Evolutionary conservation across 2,113 vertebrate genomes (phyloP), one percentile per base, ranked within the genome.

Genomic region (Serinus canaria): DNA sequence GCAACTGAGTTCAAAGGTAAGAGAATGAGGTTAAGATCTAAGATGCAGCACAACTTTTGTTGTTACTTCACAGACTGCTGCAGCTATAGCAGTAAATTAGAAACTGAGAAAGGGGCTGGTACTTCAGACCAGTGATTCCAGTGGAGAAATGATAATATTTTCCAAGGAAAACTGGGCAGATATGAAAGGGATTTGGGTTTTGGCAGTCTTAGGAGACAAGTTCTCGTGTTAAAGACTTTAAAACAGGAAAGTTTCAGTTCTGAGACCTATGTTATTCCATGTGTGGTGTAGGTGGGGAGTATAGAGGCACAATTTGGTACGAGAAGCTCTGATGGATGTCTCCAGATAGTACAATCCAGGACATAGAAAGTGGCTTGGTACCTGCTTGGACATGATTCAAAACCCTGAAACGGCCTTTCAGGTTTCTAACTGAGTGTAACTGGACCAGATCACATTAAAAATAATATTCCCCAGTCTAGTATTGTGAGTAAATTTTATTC

Each of bases 401-500:
- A 95, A 9, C 28, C 33, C 37, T 84, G 90, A 68, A 96, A 95
- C 1, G 3, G 89, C 41, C 89, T 90, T 97, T 92, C 91, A 94
- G 58, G 70, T 94, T 95, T 94, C 89, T 92, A 94, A 95, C 91
- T 43, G 73, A 95, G 74, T 76, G 66, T 95, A 94, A 87, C 83
- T 62, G 60, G 76, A 50, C 41, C 76, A 87, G 62, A 64, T 72
- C 70, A 84, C 58, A 67, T 83, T 46, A 90, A 90, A 95, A 94
- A 95, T 90, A 92, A 94, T 94, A 94, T 83, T 94, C 68, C 44
- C 79, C n/a, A 41, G 69, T 35, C 73, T 96, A 50, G 76, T 64
- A 77, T 68, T 92, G 88, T 78, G 90, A 96, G 90, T 94, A 92
- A 96, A 93, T 91, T 92, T 96, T 81, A 94, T 81, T 78, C 92